Conservation (phyloP, 2,113 vertebrate species). For the Melanerpes aurifrons region DNA sequence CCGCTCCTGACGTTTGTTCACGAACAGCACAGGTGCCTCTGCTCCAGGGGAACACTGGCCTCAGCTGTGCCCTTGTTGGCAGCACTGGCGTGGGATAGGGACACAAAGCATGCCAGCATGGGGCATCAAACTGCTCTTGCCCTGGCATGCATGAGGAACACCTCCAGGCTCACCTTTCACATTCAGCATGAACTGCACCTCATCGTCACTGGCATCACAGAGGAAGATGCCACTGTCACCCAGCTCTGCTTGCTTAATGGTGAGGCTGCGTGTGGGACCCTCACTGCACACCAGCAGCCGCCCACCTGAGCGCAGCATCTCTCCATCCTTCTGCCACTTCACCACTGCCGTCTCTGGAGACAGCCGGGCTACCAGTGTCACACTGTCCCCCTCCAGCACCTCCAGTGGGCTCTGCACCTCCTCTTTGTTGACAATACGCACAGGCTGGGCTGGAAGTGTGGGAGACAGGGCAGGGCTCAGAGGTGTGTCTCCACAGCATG, state of each 20-base stretch:
- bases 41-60: neutral
- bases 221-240: conserved; percentile 82
- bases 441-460: neutral
- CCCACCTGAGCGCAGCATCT: conserved; percentile 69
- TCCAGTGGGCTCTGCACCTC: conserved; percentile 55
- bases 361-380: conserved; percentile 80
- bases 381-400: conserved; percentile 80
- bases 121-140: neutral
- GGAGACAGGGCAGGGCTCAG: neutral
- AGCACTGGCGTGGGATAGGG: accelerated
- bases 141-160: neutral
- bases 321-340: conserved; percentile 82
- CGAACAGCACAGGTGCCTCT: conserved; percentile 60
- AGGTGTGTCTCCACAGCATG: accelerated
- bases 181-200: conserved; percentile 79
- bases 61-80: neutral
- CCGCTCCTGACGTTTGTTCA: conserved; percentile 54
- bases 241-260: conserved; percentile 81
- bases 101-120: accelerated
- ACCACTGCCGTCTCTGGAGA: conserved; percentile 72
- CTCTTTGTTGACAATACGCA: conserved; percentile 78
- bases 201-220: conserved; percentile 81
- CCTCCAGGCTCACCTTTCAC: conserved; percentile 81
- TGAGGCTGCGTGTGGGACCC: conserved; percentile 79
- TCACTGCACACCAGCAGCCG: conserved; percentile 82